A percentile compares a stretch with the other conserved stretches of the same genome.
Conservation (phyloP, 2,888 invertebrate species). For the Plusia festucae region DNA sequence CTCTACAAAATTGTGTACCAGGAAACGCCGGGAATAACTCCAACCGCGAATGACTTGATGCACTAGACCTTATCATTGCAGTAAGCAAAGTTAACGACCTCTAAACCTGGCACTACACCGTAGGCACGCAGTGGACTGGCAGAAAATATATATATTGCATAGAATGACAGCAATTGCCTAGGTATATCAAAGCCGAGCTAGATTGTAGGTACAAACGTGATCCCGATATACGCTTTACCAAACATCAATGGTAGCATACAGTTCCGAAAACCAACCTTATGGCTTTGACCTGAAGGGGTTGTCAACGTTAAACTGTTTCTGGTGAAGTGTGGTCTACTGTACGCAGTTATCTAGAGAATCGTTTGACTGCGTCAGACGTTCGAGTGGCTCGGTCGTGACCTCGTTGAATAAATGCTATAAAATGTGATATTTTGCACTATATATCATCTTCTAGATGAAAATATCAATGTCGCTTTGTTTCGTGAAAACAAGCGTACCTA, state of each 20-base stretch:
- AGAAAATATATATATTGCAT: conserved; percentile 39
- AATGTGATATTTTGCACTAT: conserved; percentile 18
- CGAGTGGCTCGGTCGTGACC: conserved; percentile 34
- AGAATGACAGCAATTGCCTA: conserved; percentile 51
- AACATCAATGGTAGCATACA: not conserved
- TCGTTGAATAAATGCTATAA: conserved; percentile 18
- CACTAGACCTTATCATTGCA: not conserved
- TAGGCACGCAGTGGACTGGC: not conserved
- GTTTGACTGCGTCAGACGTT: conserved; percentile 28
- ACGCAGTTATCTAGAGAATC: conserved; percentile 33
- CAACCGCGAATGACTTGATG: not conserved
- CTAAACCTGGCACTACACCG: conserved; percentile 6
- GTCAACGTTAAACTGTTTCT: not conserved
- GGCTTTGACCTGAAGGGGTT: not conserved
- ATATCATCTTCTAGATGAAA: conserved; percentile 12
- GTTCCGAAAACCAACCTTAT: not conserved
- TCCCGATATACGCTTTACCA: conserved; percentile 1
- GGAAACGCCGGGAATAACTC: not conserved
- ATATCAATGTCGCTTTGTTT: not conserved
- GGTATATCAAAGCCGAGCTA: conserved; percentile 23
- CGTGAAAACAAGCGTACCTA: not conserved
- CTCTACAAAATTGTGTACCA: not conserved
- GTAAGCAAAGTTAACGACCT: not conserved
- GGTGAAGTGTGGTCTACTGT: not conserved
- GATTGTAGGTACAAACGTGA: conserved; percentile 25